A percentile compares a stretch with the other conserved stretches of the same genome.
These are phyloP conservation scores for Blastomussa wellsi DNA, from an alignment of 92 coral and sea anemone species.

Conservation along the genomic window DNA sequence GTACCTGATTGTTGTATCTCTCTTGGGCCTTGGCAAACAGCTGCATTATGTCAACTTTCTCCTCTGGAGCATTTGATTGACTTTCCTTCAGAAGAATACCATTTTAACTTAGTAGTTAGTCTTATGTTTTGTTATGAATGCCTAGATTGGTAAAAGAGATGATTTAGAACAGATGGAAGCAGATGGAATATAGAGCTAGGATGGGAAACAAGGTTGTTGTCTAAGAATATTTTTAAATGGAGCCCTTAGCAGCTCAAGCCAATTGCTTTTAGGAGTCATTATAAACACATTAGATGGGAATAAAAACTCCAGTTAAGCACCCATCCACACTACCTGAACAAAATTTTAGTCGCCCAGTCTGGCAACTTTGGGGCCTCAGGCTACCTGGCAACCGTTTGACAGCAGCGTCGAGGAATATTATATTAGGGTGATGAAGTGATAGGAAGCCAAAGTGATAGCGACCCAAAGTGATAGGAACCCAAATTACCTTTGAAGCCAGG, in stretches of 20 bases:
- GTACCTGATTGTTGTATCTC: conserved; percentile 58
- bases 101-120: not conserved
- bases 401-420: not conserved
- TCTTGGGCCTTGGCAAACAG: conserved; percentile 93
- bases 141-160: too few relatives aligned
- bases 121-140: too few relatives aligned
- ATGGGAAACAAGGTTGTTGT: not conserved
- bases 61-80: conserved; percentile 41
- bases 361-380: not conserved
- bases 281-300: not conserved
- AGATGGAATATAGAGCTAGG: too few relatives aligned
- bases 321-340: not conserved
- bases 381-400: not conserved
- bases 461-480: too few relatives aligned
- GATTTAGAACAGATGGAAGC: too few relatives aligned
- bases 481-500: too few relatives aligned
- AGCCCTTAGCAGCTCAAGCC: not conserved
- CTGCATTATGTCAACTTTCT: conserved; percentile 77
- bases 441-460: too few relatives aligned
- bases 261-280: not conserved
- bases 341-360: not conserved
- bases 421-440: too few relatives aligned
- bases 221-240: not conserved
- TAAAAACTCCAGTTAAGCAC: not conserved
- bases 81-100: conserved; percentile 33